Evolutionary conservation across 2,113 vertebrate genomes (phyloP).

Genomic region (Ceyx cyanopectus): DNA sequence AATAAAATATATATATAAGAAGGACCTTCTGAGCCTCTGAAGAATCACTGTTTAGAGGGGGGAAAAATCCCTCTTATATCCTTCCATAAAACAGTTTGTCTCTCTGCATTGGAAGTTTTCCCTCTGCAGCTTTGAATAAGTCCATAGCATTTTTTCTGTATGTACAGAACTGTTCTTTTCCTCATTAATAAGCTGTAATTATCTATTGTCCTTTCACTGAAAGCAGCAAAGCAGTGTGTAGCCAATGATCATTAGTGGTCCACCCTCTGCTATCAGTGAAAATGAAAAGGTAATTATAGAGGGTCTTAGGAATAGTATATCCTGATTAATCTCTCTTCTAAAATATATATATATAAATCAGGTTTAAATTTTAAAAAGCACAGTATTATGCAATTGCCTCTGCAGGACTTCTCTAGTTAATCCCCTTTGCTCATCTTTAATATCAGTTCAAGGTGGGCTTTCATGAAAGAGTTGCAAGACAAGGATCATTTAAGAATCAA

Average conservation of each 20-base stretch:
- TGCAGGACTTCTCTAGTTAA: not conserved
- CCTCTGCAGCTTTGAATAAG: not conserved
- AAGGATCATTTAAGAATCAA: not conserved
- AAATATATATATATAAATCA: not conserved
- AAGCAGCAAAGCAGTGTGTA: conserved; percentile 40
- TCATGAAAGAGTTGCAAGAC: not conserved
- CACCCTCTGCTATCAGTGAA: conserved; percentile 43
- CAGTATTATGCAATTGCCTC: not conserved
- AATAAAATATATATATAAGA: not conserved
- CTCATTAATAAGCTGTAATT: conserved; percentile 55
- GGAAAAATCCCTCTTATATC: not conserved
- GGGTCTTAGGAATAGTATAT: not conserved
- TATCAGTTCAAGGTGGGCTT: not conserved
- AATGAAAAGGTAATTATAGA: conserved; percentile 59
- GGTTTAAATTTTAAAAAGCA: not conserved
- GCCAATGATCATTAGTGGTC: conserved; percentile 53
- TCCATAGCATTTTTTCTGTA: not conserved
- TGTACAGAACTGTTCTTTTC: not conserved
- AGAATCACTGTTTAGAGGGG: not conserved
- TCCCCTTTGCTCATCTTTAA: not conserved
- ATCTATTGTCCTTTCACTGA: conserved; percentile 39
- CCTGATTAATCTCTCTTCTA: not conserved
- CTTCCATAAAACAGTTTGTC: not conserved
- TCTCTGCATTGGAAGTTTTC: not conserved
- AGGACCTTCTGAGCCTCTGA: not conserved